Percentiles rank a stretch among this genome's conserved stretches.
phyloP scores from a whole-genome alignment of 2,888 invertebrate genomes.

The Stenichneumon culpator region DNA sequence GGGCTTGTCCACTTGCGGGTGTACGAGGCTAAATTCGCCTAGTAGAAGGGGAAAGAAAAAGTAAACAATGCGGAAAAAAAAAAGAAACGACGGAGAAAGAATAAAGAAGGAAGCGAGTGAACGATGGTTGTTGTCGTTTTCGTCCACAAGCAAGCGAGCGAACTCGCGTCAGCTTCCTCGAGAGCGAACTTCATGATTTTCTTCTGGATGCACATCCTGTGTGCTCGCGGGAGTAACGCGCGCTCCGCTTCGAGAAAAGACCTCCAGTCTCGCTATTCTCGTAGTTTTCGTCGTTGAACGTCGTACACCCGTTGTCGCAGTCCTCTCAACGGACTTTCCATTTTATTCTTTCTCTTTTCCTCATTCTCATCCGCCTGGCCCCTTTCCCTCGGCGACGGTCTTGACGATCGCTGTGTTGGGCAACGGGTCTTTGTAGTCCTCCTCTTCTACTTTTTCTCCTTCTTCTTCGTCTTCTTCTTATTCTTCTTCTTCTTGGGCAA shows the following conservation, averaged over 20 bases:
- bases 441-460: constrained; percentile 61
- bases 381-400: constrained; percentile 71
- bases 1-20: constrained; percentile 5
- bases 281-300: constrained; percentile 54
- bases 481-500: constrained; percentile 59
- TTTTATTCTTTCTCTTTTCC: constrained; percentile 60
- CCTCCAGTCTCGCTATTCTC: constrained; percentile 56
- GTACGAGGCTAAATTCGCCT: constrained; percentile 14
- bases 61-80: neutral
- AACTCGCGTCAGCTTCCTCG: constrained; percentile 46
- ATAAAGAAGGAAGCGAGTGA: constrained; percentile 31
- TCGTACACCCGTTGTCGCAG: constrained; percentile 38
- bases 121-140: constrained; percentile 62
- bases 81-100: neutral
- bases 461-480: constrained; percentile 56
- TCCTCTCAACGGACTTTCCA: constrained; percentile 60
- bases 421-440: constrained; percentile 63
- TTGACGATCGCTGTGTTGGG: constrained; percentile 68
- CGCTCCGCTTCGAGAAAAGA: constrained; percentile 60
- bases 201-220: constrained; percentile 63
- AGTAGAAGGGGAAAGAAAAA: constrained; percentile 1
- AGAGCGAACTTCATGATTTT: constrained; percentile 65
- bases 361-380: constrained; percentile 71
- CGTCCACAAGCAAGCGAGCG: constrained; percentile 54
- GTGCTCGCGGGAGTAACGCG: constrained; percentile 44